Base-by-base conservation (phyloP, 2,113 vertebrate genomes). In the Elaphurus davidianus region DNA sequence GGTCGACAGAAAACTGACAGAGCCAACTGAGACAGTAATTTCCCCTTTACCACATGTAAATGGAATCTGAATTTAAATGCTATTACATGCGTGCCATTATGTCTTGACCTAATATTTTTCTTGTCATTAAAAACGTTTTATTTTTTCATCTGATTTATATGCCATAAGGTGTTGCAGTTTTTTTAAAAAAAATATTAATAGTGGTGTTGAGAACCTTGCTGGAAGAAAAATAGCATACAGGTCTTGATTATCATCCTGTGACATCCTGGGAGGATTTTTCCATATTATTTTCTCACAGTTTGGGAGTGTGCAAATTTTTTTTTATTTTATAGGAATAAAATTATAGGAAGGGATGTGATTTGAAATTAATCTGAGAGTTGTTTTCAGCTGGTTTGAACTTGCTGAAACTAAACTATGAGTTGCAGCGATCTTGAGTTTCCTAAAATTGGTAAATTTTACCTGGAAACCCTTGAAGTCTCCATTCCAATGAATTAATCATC, bases 51-150 rank as follows among this genome's bases (percentile, higher is more conserved):
- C 36, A 3, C 85, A 64, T 5, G 2, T 88, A 98, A 95, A 60
- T 93, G 47, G 91, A 97, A 93, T 74, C 57, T 40, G 94, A 78
- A 95, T 87, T 94, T 47, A 91, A 89, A 78, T 93, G 55, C 30
- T 87, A 2, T 93, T 94, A 60, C 6, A 89, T 64, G 86, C 93
- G 13, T 43, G 54, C 14, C 10, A 17, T 98, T 33, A 27, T 62
- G 94, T 84, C 36, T 40, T 14, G 83, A 60, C n/a, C 55, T 71
- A 55, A n/a, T 97, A 25, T 84, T 71, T 97, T 98, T 95, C 91
- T 97, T 98, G 60, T 59, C 59, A 87, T 97, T 98, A 98, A 96
- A 97, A 98, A 81, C 16, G 88, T 33, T 97, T 98, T 79, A 90
- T 89, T 94, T 94, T 93, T 45, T 93, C 0, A 19, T 94, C 55